Conservation (phyloP, 1,140 invertebrate species). For the Diorhabda sublineata region DNA sequence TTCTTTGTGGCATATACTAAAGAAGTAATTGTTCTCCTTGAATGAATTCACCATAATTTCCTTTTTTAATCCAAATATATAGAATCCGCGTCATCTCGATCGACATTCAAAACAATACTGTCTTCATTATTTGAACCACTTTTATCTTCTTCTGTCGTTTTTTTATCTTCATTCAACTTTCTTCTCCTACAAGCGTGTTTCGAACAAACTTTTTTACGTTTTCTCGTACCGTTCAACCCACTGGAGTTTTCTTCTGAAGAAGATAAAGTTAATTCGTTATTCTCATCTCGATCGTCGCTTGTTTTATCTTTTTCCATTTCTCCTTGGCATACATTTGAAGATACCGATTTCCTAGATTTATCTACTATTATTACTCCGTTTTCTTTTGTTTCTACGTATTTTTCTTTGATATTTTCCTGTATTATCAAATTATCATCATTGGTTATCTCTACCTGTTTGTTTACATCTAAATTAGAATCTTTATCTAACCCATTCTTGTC, state of each 20-base stretch:
- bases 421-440: too few relatives aligned
- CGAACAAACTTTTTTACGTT: not conserved
- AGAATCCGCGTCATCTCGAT: conserved; percentile 33
- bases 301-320: too few relatives aligned
- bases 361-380: not conserved
- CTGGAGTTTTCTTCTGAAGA: not conserved
- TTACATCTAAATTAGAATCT: not conserved
- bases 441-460: not conserved
- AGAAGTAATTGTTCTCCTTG: too few relatives aligned
- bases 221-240: not conserved
- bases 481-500: conserved; percentile 16
- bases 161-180: not conserved
- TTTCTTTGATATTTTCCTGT: not conserved
- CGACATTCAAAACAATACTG: conserved; percentile 34
- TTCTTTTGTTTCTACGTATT: not conserved
- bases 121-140: conserved; percentile 24
- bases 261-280: too few relatives aligned
- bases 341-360: too few relatives aligned
- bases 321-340: too few relatives aligned
- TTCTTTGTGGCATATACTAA: too few relatives aligned
- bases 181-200: conserved; percentile 20
- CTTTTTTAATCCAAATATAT: conserved; percentile 27
- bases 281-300: too few relatives aligned
- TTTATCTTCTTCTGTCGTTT: not conserved
- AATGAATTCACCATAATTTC: too few relatives aligned